Conservation (phyloP, 2,113 vertebrate species). For the Mola mola region DNA sequence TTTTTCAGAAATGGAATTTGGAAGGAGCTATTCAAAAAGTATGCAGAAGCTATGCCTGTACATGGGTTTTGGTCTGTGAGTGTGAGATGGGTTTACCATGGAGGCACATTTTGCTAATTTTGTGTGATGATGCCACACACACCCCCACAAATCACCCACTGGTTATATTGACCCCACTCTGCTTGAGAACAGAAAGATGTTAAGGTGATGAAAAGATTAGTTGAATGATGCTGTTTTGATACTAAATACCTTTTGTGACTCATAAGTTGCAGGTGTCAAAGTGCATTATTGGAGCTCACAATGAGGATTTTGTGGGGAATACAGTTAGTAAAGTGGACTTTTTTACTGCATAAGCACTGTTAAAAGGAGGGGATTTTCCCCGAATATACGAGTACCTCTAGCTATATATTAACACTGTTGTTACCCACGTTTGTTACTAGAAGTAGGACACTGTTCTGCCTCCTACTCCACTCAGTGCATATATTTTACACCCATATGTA, state of each 20-base stretch:
- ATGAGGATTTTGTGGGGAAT: conserved; percentile 25
- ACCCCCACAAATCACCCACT: no score
- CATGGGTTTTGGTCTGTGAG: no score
- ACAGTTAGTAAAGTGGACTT: conserved; percentile 32
- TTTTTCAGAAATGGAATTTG: background rate
- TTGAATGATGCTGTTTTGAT: conserved; percentile 11
- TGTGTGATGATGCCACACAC: no score
- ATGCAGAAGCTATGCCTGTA: no score
- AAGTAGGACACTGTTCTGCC: conserved; percentile 22
- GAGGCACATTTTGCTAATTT: no score
- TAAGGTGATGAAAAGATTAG: no score
- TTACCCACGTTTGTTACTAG: conserved; percentile 33
- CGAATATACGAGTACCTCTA: conserved; percentile 30
- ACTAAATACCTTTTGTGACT: conserved; percentile 16
- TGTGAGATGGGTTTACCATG: no score
- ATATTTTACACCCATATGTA: background rate
- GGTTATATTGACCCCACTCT: background rate
- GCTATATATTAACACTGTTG: conserved; percentile 43
- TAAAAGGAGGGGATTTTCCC: conserved; percentile 23
- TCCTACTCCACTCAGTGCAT: conserved; percentile 4
- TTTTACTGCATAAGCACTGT: conserved; percentile 26
- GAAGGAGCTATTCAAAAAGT: background rate
- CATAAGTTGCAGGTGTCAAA: conserved; percentile 17
- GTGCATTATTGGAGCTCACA: conserved; percentile 20
- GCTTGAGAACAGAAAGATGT: no score